Conservation (phyloP, 2,888 invertebrate species). For the Orthosia incerta region DNA sequence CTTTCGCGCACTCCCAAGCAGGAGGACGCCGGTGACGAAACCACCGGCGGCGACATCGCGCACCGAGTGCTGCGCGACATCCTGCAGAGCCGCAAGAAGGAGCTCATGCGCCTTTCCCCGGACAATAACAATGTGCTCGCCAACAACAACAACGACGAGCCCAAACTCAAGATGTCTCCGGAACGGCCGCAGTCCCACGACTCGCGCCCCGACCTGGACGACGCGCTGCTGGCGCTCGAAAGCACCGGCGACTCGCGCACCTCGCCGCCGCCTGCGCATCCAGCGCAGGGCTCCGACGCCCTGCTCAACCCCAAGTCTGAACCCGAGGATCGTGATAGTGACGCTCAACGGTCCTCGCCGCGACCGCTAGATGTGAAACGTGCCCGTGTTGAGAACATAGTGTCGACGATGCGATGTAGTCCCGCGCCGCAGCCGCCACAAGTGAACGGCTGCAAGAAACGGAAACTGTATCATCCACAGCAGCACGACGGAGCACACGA, state of each 20-base stretch:
- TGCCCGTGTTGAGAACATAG: constrained; percentile 98
- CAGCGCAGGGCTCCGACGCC: constrained; percentile 84
- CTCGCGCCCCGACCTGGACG: constrained; percentile 92
- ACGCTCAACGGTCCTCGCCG: constrained; percentile 90
- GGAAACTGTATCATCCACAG: constrained; percentile 98
- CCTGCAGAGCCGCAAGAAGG: constrained; percentile 96
- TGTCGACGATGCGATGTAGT: constrained; percentile 97
- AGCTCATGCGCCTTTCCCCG: constrained; percentile 93
- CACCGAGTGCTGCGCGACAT: constrained; percentile 98
- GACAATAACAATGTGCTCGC: constrained; percentile 91
- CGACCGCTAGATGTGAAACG: constrained; percentile 96
- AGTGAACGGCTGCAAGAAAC: constrained; percentile 98
- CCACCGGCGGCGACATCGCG: constrained; percentile 90
- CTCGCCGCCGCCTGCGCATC: constrained; percentile 91
- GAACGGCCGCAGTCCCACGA: constrained; percentile 92
- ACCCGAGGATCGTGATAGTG: constrained; percentile 92
- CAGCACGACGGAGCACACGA: constrained; percentile 95
- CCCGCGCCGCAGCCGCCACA: constrained; percentile 94
- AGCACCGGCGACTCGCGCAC: constrained; percentile 87
- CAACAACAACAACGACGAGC: constrained; percentile 90
- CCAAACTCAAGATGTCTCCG: constrained; percentile 89
- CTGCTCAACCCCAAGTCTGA: constrained; percentile 93
- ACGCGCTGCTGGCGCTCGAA: constrained; percentile 92
- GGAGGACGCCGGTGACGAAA: constrained; percentile 91
- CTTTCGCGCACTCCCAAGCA: constrained; percentile 95